Evolutionary conservation across 2,888 invertebrate species (phyloP).

Genomic region (Synergus umbraculus): DNA sequence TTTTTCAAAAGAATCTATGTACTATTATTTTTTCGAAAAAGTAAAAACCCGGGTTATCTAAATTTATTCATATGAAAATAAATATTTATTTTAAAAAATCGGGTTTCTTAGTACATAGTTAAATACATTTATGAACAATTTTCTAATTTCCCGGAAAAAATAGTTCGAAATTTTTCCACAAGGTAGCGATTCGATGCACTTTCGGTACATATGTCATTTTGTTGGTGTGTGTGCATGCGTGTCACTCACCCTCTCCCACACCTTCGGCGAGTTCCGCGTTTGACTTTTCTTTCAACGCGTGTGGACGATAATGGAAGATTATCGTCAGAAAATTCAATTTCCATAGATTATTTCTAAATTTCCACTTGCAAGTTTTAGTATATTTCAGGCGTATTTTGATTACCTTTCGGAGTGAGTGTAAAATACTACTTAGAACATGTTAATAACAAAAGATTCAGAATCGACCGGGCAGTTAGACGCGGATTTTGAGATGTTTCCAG

Average conservation of each 20-base stretch:
- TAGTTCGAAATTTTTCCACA: neutral
- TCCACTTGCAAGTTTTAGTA: neutral
- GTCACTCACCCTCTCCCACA: neutral
- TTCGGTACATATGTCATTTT: neutral
- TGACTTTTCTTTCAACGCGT: neutral
- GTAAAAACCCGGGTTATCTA: too few species aligned
- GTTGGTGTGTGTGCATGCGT: neutral
- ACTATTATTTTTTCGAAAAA: too few species aligned
- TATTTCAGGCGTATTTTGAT: neutral
- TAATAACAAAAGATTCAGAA: constrained; percentile 68
- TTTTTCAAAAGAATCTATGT: too few species aligned
- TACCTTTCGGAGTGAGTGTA: neutral
- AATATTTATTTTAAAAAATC: neutral
- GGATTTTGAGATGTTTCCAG: constrained; percentile 68
- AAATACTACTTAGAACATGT: constrained; percentile 57
- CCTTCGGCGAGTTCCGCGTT: neutral
- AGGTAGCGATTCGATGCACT: neutral
- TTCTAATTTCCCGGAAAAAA: neutral
- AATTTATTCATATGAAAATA: neutral
- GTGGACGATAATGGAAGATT: neutral
- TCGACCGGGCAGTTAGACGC: constrained; percentile 60
- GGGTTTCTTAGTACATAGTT: neutral
- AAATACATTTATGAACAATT: too few species aligned
- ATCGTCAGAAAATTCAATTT: neutral
- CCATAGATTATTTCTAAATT: neutral